Conservation (phyloP, 2,888 invertebrate species). For the Didymodactylos carnosus region DNA sequence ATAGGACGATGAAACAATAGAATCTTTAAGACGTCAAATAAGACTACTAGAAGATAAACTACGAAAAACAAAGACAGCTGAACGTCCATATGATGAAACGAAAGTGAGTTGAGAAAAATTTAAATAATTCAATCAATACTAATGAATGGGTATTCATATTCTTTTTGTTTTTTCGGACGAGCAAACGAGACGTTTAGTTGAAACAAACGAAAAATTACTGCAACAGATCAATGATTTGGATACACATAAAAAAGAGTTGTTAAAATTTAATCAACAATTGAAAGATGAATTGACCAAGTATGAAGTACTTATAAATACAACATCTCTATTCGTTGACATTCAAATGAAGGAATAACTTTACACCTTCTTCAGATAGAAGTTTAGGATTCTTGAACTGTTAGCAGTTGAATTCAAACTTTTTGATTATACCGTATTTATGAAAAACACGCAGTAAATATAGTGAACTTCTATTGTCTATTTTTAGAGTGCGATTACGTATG, state of each 20-base stretch:
- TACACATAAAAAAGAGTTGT: not conserved
- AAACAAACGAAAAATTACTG: not conserved
- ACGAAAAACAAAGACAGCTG: not conserved
- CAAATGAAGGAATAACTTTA: too few species aligned
- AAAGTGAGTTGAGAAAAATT: not conserved
- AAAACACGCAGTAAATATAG: too few species aligned
- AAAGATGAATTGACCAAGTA: not conserved
- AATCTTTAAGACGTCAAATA: constrained; percentile 27
- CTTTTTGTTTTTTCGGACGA: too few species aligned
- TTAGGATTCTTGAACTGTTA: too few species aligned
- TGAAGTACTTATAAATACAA: not conserved
- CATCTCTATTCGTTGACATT: too few species aligned
- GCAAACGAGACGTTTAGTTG: not conserved
- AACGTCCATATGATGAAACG: constrained; percentile 1
- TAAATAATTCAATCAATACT: too few species aligned
- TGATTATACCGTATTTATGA: too few species aligned
- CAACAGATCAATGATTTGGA: not conserved
- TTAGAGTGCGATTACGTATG: not conserved
- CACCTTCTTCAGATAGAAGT: too few species aligned
- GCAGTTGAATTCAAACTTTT: too few species aligned
- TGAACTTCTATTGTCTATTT: not conserved
- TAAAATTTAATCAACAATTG: not conserved
- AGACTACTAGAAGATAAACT: constrained; percentile 27
- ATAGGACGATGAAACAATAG: constrained; percentile 18
- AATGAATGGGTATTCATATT: too few species aligned